Evolutionary conservation across 2,888 invertebrate species (phyloP).

Genomic region (Agrotis exclamationis): DNA sequence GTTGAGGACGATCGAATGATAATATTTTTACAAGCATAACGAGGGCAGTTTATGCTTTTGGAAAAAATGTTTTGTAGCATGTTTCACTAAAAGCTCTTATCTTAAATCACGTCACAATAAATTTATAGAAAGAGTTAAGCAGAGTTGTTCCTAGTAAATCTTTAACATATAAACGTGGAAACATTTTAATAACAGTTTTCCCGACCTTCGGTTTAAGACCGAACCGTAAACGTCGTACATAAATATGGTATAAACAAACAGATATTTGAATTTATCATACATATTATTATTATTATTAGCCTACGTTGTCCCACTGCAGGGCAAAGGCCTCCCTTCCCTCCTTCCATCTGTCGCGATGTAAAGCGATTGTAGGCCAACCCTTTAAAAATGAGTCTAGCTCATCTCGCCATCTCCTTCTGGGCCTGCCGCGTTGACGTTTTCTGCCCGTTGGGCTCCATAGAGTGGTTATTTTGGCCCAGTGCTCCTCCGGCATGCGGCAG

Average conservation of each 20-base stretch:
- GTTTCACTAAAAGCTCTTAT: conserved; percentile 38
- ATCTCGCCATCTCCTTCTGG: too few relatives aligned
- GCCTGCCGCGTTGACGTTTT: too few relatives aligned
- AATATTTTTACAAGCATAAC: conserved; percentile 48
- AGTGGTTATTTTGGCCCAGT: too few relatives aligned
- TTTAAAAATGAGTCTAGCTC: too few relatives aligned
- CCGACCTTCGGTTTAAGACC: not conserved
- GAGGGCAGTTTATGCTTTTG: conserved; percentile 41
- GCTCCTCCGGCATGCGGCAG: too few relatives aligned
- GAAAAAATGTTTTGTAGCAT: conserved; percentile 21
- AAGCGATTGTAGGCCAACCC: too few relatives aligned
- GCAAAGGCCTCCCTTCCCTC: too few relatives aligned
- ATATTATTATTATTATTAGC: too few relatives aligned
- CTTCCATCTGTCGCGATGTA: too few relatives aligned
- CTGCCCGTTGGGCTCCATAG: too few relatives aligned
- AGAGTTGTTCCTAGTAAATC: not conserved
- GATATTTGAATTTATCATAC: conserved; percentile 11
- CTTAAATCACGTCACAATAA: conserved; percentile 25
- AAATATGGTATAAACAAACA: conserved; percentile 3
- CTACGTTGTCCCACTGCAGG: too few relatives aligned
- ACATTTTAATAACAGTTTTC: not conserved
- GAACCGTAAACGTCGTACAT: too few relatives aligned
- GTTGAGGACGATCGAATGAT: conserved; percentile 50
- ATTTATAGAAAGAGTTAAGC: conserved; percentile 3
- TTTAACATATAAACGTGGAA: not conserved